Percentiles rank a stretch among this genome's conserved stretches.
Evolutionary conservation across 2,113 vertebrate genomes (phyloP).

Genomic region (Pseudolaguvia tuberculata): DNA sequence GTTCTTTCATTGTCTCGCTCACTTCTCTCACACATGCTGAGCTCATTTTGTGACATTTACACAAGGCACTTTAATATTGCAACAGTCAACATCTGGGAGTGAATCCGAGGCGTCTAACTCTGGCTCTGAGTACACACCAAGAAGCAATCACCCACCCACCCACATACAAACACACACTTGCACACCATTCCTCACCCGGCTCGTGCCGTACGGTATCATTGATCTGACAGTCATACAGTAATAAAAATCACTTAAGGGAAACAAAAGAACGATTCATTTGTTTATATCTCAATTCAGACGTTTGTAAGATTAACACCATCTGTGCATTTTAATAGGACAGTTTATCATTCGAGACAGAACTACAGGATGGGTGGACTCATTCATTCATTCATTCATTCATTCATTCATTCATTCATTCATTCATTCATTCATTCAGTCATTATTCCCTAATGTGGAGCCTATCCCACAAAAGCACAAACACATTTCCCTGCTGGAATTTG

Average conservation of each 20-base stretch:
- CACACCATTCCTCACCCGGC: conserved; percentile 48
- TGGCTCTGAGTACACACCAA: conserved; percentile 34
- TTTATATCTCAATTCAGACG: conserved; percentile 36
- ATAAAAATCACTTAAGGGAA: conserved; percentile 38
- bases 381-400: too few relatives aligned
- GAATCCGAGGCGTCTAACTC: conserved; percentile 48
- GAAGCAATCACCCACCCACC: conserved; percentile 7
- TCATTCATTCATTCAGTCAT: too few relatives aligned
- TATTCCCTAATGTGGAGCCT: too few relatives aligned
- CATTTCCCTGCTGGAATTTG: too few relatives aligned
- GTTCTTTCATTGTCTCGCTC: not conserved
- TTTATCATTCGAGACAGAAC: conserved; percentile 6
- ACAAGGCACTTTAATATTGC: conserved; percentile 59
- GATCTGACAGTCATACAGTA: conserved; percentile 38
- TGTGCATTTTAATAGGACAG: conserved; percentile 24
- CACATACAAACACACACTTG: conserved; percentile 24
- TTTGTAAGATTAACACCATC: conserved; percentile 28
- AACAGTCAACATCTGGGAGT: conserved; percentile 53
- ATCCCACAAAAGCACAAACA: too few relatives aligned
- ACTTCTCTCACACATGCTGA: conserved; percentile 1
- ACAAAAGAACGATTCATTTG: conserved; percentile 42
- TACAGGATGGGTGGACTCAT: not conserved
- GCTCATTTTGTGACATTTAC: conserved; percentile 60
- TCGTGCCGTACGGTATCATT: conserved; percentile 14
- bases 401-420: too few relatives aligned